These are phyloP conservation scores for Geotrypetes seraphini DNA, from an alignment of 2,797 vertebrate species.

Conservation along the genomic window DNA sequence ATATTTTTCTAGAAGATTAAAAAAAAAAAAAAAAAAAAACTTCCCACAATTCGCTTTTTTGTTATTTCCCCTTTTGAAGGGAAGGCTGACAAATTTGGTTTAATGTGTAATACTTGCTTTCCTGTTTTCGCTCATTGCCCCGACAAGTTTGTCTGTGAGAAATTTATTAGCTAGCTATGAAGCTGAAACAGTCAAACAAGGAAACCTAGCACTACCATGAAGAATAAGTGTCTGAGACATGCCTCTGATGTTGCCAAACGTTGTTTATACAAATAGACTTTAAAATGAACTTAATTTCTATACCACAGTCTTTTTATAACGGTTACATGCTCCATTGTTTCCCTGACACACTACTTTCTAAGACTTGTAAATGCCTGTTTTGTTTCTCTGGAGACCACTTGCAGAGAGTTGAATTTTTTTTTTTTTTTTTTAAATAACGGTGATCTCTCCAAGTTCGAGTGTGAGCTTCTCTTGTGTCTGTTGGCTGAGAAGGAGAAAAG, in stretches of 20 bases:
- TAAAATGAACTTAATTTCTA: too few relatives aligned
- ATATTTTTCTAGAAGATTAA: constrained; percentile 63
- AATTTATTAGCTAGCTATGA: constrained; percentile 27
- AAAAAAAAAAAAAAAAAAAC: constrained; percentile 36
- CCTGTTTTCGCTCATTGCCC: constrained; percentile 59
- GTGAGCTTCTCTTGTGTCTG: too few relatives aligned
- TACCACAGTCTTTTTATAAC: too few relatives aligned
- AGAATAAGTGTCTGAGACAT: constrained; percentile 6
- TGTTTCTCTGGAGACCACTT: too few relatives aligned
- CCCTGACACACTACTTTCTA: too few relatives aligned
- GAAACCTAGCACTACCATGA: constrained; percentile 1
- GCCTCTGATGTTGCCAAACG: neutral
- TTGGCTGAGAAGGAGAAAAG: too few relatives aligned
- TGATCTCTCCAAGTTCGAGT: too few relatives aligned
- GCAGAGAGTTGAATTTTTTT: too few relatives aligned
- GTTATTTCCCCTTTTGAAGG: constrained; percentile 59
- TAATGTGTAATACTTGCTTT: constrained; percentile 51
- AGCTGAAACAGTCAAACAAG: constrained; percentile 30
- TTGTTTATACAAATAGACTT: rapidly evolving
- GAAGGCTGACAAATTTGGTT: constrained; percentile 42
- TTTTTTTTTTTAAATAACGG: too few relatives aligned
- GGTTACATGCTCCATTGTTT: too few relatives aligned
- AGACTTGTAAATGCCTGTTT: too few relatives aligned
- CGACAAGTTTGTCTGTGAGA: constrained; percentile 35
- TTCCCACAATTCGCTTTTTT: constrained; percentile 57